These are phyloP conservation scores for Cromileptes altivelis DNA, from an alignment of 2,113 vertebrate species.

Conservation along the genomic window DNA sequence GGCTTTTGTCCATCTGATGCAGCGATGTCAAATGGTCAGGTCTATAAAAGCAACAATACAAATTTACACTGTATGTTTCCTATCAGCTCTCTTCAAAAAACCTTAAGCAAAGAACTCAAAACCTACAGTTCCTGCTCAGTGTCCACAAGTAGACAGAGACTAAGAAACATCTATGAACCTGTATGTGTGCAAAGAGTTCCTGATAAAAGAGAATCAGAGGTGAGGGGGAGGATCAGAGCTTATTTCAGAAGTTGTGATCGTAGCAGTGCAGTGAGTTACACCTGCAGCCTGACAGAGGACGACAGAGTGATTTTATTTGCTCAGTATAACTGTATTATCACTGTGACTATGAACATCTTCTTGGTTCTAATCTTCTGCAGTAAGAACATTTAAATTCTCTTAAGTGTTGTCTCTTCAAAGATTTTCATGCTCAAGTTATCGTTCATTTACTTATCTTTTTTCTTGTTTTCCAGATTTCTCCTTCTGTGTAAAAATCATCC, in stretches of 20 bases:
- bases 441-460: not conserved
- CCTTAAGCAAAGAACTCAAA: not conserved
- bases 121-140: conserved; percentile 1
- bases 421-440: not conserved
- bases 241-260: not conserved
- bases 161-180: not conserved
- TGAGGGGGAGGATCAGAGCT: not conserved
- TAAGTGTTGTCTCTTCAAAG: not conserved
- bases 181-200: not conserved
- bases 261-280: not conserved
- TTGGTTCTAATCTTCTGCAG: not conserved
- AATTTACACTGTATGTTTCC: too few relatives aligned
- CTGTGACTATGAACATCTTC: not conserved
- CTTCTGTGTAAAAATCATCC: conserved; percentile 3
- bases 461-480: conserved; percentile 52
- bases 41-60: not conserved
- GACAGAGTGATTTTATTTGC: not conserved
- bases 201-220: not conserved
- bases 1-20: too few relatives aligned
- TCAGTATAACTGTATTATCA: not conserved
- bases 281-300: not conserved
- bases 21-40: not conserved
- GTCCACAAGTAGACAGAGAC: conserved; percentile 5
- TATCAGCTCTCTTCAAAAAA: not conserved
- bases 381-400: conserved; percentile 3